Conservation (phyloP, 2,888 invertebrate genomes). For the Melinopterus prodromus region DNA sequence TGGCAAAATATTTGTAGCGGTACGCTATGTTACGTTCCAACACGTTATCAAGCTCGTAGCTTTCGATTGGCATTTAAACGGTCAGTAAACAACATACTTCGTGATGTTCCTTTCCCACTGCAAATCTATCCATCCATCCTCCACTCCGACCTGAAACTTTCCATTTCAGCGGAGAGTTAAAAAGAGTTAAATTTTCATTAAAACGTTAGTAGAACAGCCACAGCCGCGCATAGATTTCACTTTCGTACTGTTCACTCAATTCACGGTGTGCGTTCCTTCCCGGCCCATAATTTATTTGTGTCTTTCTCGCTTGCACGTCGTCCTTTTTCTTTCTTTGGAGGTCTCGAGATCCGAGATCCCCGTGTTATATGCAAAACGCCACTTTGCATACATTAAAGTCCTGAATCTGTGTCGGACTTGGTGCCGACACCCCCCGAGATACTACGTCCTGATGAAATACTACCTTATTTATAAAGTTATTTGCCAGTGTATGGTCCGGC, state of each 20-base stretch:
- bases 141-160: not conserved
- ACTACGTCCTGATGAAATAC: not conserved
- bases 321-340: not conserved
- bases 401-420: not conserved
- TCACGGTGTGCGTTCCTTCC: not conserved
- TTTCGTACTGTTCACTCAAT: not conserved
- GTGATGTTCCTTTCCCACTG: not conserved
- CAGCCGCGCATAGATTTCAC: not conserved
- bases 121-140: not conserved
- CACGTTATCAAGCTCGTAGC: not conserved
- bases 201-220: not conserved
- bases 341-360: not conserved
- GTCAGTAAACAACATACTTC: not conserved
- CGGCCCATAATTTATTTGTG: not conserved
- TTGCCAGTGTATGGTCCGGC: not conserved
- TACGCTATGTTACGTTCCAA: no score
- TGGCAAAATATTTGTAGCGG: no score
- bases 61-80: not conserved
- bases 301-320: not conserved
- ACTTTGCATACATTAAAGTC: slow-evolving; percentile 4
- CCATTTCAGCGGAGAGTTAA: not conserved
- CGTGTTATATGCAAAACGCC: not conserved
- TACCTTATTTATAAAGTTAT: slow-evolving; percentile 4
- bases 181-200: not conserved
- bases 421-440: not conserved